These are phyloP conservation scores for Acrocephalus scirpaceus DNA, from an alignment of 2,797 vertebrate species.

Conservation along the genomic window DNA sequence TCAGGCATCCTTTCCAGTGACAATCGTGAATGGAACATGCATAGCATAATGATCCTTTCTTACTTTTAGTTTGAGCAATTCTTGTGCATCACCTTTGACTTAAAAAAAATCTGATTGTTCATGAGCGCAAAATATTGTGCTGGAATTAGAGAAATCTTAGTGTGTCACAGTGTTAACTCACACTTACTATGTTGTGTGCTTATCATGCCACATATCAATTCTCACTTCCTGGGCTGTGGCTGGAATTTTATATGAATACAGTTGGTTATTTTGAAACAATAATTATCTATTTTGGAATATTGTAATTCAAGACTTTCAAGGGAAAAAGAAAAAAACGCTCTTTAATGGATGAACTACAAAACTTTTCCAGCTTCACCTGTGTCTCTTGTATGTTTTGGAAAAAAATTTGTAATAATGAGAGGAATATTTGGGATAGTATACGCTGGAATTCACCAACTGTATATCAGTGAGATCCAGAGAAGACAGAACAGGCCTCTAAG, in stretches of 20 bases:
- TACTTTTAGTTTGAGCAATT: neutral
- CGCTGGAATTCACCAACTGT: neutral
- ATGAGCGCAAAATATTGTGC: neutral
- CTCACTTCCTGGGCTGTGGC: neutral
- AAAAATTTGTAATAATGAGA: neutral
- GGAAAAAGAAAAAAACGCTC: rapidly evolving
- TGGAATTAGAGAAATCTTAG: neutral
- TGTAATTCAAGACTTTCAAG: neutral
- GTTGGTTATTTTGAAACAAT: neutral
- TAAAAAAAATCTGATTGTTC: neutral
- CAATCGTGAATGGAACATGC: neutral
- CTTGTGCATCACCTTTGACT: neutral
- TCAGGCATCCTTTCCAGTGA: neutral
- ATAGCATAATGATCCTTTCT: neutral
- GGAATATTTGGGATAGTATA: neutral
- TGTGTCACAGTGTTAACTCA: neutral
- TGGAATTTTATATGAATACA: neutral
- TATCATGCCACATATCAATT: neutral
- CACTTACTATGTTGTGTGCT: too few species aligned
- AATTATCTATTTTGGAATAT: neutral
- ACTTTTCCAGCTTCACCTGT: neutral
- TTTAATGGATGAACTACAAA: neutral
- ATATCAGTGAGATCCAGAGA: neutral
- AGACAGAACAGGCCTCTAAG: neutral
- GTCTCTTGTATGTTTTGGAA: neutral